These are phyloP conservation scores for Zaprionus capensis DNA, from an alignment of 1,140 invertebrate species.

Conservation along the genomic window DNA sequence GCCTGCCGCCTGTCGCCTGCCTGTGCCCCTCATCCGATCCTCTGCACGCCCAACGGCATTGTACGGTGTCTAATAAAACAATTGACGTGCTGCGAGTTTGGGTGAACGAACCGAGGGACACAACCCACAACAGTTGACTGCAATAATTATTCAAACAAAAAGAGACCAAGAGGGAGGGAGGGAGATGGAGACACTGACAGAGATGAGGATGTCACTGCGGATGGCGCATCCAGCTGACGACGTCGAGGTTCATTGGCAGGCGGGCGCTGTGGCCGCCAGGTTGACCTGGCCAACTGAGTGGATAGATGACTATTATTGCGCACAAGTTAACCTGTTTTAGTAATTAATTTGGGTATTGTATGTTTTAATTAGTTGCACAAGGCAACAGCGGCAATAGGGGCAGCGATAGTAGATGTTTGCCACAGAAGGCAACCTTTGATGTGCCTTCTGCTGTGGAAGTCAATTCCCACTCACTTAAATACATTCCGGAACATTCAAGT, in stretches of 20 bases:
- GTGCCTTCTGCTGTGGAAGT: not conserved
- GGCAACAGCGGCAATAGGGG: conserved; percentile 5
- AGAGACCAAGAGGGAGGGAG: conserved; percentile 17
- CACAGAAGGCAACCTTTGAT: not conserved
- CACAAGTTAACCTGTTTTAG: conserved; percentile 81
- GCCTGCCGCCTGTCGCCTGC: not conserved
- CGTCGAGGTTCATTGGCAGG: conserved; percentile 51
- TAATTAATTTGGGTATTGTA: conserved; percentile 82
- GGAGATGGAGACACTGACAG: conserved; percentile 14
- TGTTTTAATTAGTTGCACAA: conserved; percentile 73
- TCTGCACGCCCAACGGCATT: conserved; percentile 16
- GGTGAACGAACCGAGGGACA: conserved; percentile 36
- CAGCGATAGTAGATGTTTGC: conserved; percentile 19
- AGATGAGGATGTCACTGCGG: conserved; percentile 8
- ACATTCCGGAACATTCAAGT: not conserved
- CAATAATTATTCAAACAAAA: conserved; percentile 78
- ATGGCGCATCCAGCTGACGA: not conserved
- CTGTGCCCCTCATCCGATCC: conserved; percentile 1
- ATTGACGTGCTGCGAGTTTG: conserved; percentile 57
- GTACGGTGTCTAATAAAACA: conserved; percentile 70
- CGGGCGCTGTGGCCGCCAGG: conserved; percentile 31
- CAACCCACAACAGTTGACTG: conserved; percentile 66
- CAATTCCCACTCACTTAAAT: not conserved
- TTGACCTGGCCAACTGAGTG: conserved; percentile 53
- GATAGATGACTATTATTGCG: conserved; percentile 73